Base-by-base conservation (phyloP, 2,797 vertebrate species). In the Platyrinchus mystaceus region DNA sequence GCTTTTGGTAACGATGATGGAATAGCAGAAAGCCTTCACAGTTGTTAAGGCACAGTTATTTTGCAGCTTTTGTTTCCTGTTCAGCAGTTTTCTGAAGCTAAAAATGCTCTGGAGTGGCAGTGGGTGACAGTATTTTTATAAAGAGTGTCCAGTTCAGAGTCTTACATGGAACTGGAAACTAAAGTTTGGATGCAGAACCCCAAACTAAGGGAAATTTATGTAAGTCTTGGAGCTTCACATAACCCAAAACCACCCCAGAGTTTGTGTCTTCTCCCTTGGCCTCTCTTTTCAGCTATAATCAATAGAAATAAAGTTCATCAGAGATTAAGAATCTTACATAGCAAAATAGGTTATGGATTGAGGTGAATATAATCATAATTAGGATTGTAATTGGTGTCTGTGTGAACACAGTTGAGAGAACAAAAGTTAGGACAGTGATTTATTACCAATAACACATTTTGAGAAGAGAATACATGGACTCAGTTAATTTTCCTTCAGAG, bases 1-100 rank as follows among this genome's bases (percentile, higher is more conserved):
- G 44, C 71, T 24, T 24, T 22, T 58, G 30, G 52, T 3, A 1
- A 2, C 0, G 1, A 15, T 8, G 60, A 3, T 23, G 34, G 52
- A 23, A 2, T 0, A 55, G 82, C 71, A 89, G 69, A n/a, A 66
- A 44, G 16, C 59, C 46, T 21, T 12, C 19, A 7, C 10, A 8
- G 47, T 27, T 55, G 16, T 0, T 21, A 36, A 32, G 7, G 17
- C 43, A n/a, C 47, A 7, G 37, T 4, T 77, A 41, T 16, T 89
- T 3, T 41, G 49, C 66, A 47, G 0, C 36, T 55, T 66, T 6
- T 53, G 28, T 55, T 80, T 41, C 46, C 55, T 64, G 12, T 13
- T 1, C 19, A 37, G 50, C n/a, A 59, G 32, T 36, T 76, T 62
- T 5, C 32, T 80, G 36, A 58, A 50, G 68, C n/a, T 59, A 4